phyloP scores from a whole-genome alignment of 2,113 vertebrate species.

The Seriola dumerili region DNA sequence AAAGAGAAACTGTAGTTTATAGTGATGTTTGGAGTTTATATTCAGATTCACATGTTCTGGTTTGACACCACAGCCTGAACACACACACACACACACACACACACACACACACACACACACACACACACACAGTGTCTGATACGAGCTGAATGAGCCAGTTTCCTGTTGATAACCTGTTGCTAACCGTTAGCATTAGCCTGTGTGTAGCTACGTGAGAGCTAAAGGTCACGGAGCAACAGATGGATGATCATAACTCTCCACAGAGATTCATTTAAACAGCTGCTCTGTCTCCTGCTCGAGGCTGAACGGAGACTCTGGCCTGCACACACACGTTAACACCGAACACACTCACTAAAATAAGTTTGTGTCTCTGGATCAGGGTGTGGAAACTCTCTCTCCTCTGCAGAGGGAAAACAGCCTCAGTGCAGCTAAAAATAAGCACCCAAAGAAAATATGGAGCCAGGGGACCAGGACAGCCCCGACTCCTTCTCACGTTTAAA shows the following conservation, averaged over 20 bases:
- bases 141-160: too few species aligned
- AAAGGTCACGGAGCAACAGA: conserved; percentile 8
- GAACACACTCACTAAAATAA: not conserved
- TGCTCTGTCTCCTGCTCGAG: not conserved
- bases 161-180: too few species aligned
- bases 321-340: not conserved
- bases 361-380: not conserved
- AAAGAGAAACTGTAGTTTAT: too few species aligned
- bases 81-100: too few species aligned
- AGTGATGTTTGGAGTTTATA: too few species aligned
- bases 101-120: too few species aligned
- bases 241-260: not conserved
- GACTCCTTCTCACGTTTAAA: not conserved
- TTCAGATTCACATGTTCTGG: too few species aligned
- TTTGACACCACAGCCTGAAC: too few species aligned
- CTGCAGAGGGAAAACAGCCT: not conserved
- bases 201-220: not conserved
- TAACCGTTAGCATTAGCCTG: not conserved
- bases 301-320: too few species aligned
- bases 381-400: too few species aligned
- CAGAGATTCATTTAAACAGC: not conserved
- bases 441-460: not conserved
- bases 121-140: too few species aligned
- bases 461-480: not conserved
- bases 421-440: not conserved